Conservation (phyloP, 1,140 invertebrate genomes). For the Drosophila lacertosa region DNA sequence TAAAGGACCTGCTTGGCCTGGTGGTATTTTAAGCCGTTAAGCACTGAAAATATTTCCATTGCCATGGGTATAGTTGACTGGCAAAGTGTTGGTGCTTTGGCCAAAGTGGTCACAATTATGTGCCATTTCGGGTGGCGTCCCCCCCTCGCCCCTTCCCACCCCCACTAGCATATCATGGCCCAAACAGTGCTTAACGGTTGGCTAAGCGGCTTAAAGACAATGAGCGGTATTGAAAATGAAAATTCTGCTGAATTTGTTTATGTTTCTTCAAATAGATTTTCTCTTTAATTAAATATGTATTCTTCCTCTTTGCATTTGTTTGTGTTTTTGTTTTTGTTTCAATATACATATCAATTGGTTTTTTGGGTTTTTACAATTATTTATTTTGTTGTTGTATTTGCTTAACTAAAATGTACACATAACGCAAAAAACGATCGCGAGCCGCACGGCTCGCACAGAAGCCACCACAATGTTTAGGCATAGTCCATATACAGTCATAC, state of each 20-base stretch:
- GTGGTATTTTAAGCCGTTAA: conserved; percentile 59
- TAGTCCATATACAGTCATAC: conserved; percentile 47
- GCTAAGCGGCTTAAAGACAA: conserved; percentile 28
- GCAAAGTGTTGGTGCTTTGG: conserved; percentile 23
- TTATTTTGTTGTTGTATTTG: conserved; percentile 32
- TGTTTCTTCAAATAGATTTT: conserved; percentile 40
- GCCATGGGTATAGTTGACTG: conserved; percentile 35
- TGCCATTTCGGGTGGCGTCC: conserved; percentile 13
- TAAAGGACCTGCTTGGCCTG: background rate
- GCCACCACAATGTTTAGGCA: conserved; percentile 56
- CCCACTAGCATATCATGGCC: conserved; percentile 4
- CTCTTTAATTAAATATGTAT: conserved; percentile 47
- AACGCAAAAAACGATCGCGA: conserved; percentile 59
- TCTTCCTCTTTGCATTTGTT: conserved; percentile 14
- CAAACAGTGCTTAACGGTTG: conserved; percentile 9
- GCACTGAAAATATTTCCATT: conserved; percentile 67
- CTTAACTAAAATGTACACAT: conserved; percentile 75
- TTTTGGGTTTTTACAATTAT: conserved; percentile 33
- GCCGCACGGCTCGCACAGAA: conserved; percentile 34
- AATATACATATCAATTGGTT: conserved; percentile 11
- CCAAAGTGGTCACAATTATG: conserved; percentile 52
- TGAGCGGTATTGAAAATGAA: conserved; percentile 23
- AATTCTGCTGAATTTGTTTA: conserved; percentile 24
- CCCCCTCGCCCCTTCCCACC: too few species aligned
- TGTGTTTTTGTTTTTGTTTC: conserved; percentile 20